Base-by-base conservation (phyloP, 2,797 vertebrate genomes). In the Trachurus trachurus region DNA sequence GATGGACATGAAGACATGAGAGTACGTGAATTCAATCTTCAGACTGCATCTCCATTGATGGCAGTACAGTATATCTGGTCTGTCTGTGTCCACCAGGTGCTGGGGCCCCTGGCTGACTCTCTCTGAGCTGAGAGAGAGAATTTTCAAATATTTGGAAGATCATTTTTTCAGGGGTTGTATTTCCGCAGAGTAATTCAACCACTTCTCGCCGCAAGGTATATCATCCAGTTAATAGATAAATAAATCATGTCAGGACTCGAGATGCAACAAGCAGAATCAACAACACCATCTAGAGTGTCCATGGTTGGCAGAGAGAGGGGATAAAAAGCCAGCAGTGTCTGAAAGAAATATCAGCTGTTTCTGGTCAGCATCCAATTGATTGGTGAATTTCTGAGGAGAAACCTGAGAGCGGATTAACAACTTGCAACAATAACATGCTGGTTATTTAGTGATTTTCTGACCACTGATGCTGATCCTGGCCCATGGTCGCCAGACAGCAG, bases 221-320 rank as follows among this genome's bases (percentile, higher is more conserved):
- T 37, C 37, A 61, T 65, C 42, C 40, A 68, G 61, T 64, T 53
- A 52, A 45, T 13, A 4, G 40, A 42, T 11, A 42, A 42, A 42
- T 42, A 60, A 16, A 49, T 21, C 49, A 37, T 39, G 56, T 37
- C 6, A 15, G 61, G 56, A 77, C 67, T 45, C 2, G 1, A 66
- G 40, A 66, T 69, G 59, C 69, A 82, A 56, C 63, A 52, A 67
- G 34, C 47, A 39, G 59, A 80, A 50, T 71, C 66, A 66, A 47
- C 70, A 47, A 39, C 54, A 68, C 22, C 61, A 72, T 37, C 49
- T 50, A 60, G 50, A 69, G 66, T 19, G 69, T 74, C 74, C 16
- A 21, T 2, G 15, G 59, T 13, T 37, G 54, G 59, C 61, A 49
- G 63, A 63, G 44, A 37, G 45, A 74, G 34, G 34, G 6, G 34